A percentile compares a stretch with the other conserved stretches of the same genome.
Evolutionary conservation across 2,888 invertebrate species (phyloP).

Genomic region (Graphium colonna): DNA sequence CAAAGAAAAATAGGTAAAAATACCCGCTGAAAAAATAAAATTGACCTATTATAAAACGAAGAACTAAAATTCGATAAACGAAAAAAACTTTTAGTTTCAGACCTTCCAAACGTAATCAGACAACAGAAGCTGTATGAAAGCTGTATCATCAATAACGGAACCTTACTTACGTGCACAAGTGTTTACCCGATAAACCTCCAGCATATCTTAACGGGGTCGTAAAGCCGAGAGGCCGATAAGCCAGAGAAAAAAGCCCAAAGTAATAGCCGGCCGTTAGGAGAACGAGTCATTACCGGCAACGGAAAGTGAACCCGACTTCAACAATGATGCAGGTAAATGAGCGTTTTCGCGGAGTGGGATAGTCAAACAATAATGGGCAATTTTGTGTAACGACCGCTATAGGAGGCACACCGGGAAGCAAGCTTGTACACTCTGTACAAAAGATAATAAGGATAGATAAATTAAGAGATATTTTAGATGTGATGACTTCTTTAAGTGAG

Average conservation of each 20-base stretch:
- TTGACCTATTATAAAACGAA: no score
- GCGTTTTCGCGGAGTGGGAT: conserved; percentile 57
- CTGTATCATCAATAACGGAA: background rate
- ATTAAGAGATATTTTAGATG: no score
- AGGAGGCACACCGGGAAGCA: conserved; percentile 27
- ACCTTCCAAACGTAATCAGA: no score
- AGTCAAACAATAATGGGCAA: conserved; percentile 66
- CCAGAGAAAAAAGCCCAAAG: conserved; percentile 5
- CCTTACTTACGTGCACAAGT: background rate
- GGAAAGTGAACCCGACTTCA: background rate
- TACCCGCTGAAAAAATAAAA: no score
- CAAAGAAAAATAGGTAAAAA: no score
- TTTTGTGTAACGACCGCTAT: conserved; percentile 51
- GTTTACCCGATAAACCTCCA: background rate
- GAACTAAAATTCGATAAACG: no score
- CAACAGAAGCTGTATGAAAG: background rate
- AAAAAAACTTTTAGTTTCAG: no score
- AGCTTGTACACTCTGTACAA: conserved; percentile 1
- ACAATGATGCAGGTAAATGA: conserved; percentile 50
- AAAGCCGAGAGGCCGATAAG: conserved; percentile 11
- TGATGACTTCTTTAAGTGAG: no score
- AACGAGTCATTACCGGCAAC: conserved; percentile 4
- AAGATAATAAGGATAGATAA: no score
- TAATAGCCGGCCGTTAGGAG: conserved; percentile 11
- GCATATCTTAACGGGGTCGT: conserved; percentile 1